Evolutionary conservation across 2,113 vertebrate genomes (phyloP).

Genomic region (Cygnus atratus): DNA sequence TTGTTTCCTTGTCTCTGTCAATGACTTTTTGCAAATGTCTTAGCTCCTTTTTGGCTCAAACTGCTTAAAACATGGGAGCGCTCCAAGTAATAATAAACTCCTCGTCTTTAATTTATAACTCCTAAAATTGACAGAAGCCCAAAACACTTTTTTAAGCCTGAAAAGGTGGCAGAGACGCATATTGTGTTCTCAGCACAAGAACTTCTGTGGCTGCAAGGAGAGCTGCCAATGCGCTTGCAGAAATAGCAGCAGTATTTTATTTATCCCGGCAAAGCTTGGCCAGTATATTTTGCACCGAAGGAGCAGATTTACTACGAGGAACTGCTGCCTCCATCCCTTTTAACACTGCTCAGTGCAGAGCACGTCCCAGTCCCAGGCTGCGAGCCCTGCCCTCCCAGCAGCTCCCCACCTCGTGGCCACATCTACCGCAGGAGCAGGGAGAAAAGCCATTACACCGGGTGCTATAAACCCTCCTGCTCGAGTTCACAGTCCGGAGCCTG

Average conservation of each 20-base stretch:
- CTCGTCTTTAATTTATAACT: constrained; percentile 47
- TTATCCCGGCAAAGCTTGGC: constrained; percentile 34
- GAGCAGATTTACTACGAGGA: background rate
- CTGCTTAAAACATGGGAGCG: background rate
- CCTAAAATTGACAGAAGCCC: constrained; percentile 51
- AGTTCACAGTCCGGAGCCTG: background rate
- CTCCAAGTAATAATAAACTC: constrained; percentile 58
- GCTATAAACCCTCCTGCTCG: background rate
- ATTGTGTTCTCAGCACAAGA: constrained; percentile 61
- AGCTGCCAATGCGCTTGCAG: constrained; percentile 57
- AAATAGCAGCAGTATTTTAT: constrained; percentile 64
- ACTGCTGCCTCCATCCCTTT: background rate
- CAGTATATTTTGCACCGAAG: constrained; percentile 24
- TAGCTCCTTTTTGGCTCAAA: constrained; percentile 10
- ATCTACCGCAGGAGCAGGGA: background rate
- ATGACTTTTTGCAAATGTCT: background rate
- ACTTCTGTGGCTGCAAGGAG: constrained; percentile 50
- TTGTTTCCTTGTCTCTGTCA: background rate
- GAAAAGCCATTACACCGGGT: background rate
- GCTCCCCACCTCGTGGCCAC: background rate
- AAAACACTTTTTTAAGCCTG: constrained; percentile 44
- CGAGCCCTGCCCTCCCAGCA: background rate
- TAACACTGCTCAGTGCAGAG: background rate
- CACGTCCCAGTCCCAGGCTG: background rate
- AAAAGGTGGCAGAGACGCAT: constrained; percentile 61